Evolutionary conservation across 2,113 vertebrate genomes (phyloP).

Genomic region (Mola mola): DNA sequence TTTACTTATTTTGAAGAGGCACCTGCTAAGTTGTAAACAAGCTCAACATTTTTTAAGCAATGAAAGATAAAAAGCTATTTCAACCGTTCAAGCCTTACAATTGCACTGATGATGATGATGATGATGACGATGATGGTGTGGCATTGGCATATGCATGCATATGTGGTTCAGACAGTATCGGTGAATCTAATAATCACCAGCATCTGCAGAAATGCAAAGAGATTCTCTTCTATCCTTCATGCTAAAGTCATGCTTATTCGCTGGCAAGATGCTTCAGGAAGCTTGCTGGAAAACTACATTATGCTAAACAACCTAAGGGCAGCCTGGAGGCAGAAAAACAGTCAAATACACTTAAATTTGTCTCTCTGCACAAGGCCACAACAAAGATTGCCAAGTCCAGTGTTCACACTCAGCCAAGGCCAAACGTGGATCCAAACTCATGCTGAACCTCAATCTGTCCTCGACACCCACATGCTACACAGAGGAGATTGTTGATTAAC

Average conservation of each 20-base stretch:
- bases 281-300: constrained; percentile 1
- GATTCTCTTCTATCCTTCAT: constrained; percentile 34
- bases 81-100: too few species aligned
- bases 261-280: constrained; percentile 45
- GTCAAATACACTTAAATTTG: background rate
- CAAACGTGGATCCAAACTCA: constrained; percentile 36
- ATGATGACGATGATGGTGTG: background rate
- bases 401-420: constrained; percentile 27
- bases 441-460: constrained; percentile 25
- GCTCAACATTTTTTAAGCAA: too few species aligned
- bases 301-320: background rate
- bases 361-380: constrained; percentile 16
- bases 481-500: background rate
- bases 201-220: constrained; percentile 1
- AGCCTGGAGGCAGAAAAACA: constrained; percentile 1
- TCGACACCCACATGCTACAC: constrained; percentile 10
- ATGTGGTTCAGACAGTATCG: constrained; percentile 5
- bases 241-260: constrained; percentile 58
- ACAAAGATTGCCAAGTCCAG: constrained; percentile 10
- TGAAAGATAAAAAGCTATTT: too few species aligned
- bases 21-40: background rate
- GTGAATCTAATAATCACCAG: background rate
- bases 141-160: constrained; percentile 40
- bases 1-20: background rate
- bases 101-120: background rate